A percentile compares a stretch with the other conserved stretches of the same genome.
Conservation (phyloP, 2,113 vertebrate genomes). For the Xenopus laevis region DNA sequence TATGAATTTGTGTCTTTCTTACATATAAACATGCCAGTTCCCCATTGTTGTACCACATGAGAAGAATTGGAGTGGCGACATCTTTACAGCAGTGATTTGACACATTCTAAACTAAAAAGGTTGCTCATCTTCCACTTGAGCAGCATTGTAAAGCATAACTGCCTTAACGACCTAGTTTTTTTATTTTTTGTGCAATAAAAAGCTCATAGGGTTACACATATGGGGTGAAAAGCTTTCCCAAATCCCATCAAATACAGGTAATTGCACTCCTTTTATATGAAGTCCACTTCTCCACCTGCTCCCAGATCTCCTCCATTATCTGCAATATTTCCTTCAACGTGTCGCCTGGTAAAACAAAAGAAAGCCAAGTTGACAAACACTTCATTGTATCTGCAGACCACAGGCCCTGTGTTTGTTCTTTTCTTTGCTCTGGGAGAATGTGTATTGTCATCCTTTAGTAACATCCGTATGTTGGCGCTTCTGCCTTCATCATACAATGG, state of each 20-base stretch:
- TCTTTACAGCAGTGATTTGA: neutral
- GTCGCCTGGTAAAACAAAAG: slow-evolving; percentile 33
- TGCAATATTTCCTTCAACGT: slow-evolving; percentile 11
- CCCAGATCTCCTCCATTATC: slow-evolving; percentile 15
- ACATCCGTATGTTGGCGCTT: neutral
- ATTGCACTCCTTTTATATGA: slow-evolving; percentile 29
- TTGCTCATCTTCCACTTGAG: slow-evolving; percentile 6
- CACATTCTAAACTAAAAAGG: slow-evolving; percentile 3
- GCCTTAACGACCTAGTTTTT: slow-evolving; percentile 4
- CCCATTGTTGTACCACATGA: too few relatives aligned
- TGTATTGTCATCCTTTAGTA: slow-evolving; percentile 1
- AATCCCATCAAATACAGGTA: slow-evolving; percentile 24
- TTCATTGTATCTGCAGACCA: neutral
- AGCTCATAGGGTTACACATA: slow-evolving; percentile 26
- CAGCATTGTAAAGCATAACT: neutral
- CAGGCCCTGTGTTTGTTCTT: slow-evolving; percentile 4
- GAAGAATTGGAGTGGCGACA: too few relatives aligned
- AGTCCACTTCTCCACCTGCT: slow-evolving; percentile 38
- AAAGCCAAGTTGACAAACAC: neutral
- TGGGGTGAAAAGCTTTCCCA: slow-evolving; percentile 13
- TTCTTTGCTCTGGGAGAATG: slow-evolving; percentile 18
- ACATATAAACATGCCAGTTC: too few relatives aligned
- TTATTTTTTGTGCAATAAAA: slow-evolving; percentile 14
- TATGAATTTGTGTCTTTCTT: too few relatives aligned
- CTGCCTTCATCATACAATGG: neutral